Conservation (phyloP, 2,797 vertebrate genomes). For the Cetoscarus ocellatus region DNA sequence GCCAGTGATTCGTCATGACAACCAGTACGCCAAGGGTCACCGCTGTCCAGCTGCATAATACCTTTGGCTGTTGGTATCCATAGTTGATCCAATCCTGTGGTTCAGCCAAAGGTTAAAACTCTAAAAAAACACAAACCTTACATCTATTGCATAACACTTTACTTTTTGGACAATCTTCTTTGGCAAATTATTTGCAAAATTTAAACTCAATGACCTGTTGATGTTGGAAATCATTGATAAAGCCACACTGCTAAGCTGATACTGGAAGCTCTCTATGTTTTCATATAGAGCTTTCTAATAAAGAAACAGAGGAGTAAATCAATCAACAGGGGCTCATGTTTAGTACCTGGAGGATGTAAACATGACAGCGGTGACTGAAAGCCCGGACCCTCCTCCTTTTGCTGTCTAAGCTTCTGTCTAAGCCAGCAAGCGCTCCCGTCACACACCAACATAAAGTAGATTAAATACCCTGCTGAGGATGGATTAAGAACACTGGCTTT, state of each 20-base stretch:
- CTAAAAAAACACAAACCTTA: background rate
- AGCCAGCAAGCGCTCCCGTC: conserved; percentile 42
- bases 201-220: background rate
- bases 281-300: background rate
- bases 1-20: background rate
- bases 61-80: background rate
- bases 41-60: background rate
- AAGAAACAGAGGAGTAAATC: background rate
- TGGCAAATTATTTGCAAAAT: background rate
- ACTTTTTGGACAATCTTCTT: background rate
- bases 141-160: background rate
- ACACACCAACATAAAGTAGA: conserved; percentile 62
- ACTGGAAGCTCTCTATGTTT: background rate
- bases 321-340: conserved; percentile 2
- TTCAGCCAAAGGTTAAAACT: background rate
- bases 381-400: conserved; percentile 19
- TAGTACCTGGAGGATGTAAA: conserved; percentile 6
- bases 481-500: conserved; percentile 64
- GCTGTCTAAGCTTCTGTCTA: conserved; percentile 42
- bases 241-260: background rate
- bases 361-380: conserved; percentile 24
- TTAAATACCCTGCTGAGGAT: conserved; percentile 63
- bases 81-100: background rate
- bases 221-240: background rate
- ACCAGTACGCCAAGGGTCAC: background rate